These are phyloP conservation scores for Quadroppia sp. DNA, from an alignment of 2,888 invertebrate species.

Conservation along the genomic window DNA sequence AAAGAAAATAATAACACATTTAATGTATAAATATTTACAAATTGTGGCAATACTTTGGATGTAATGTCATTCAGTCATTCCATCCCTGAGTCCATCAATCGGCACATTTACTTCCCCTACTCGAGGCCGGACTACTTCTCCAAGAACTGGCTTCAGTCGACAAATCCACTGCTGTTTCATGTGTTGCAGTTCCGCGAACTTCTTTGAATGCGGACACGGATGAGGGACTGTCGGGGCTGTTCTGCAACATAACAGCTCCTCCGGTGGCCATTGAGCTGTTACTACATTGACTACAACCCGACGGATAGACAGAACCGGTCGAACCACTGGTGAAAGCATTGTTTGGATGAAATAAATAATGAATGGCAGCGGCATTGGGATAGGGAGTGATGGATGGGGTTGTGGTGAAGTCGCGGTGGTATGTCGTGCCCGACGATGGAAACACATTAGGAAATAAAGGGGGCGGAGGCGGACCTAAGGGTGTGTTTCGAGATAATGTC, in stretches of 20 bases:
- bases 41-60: background rate
- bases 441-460: conserved; percentile 34
- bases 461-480: conserved; percentile 15
- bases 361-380: conserved; percentile 29
- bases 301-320: conserved; percentile 43
- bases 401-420: conserved; percentile 40
- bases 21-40: conserved; percentile 1
- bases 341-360: conserved; percentile 37
- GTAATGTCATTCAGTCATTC: background rate
- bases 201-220: conserved; percentile 20
- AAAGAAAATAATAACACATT: background rate
- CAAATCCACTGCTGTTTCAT: conserved; percentile 39
- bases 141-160: conserved; percentile 38
- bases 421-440: conserved; percentile 41
- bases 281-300: conserved; percentile 46
- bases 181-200: background rate
- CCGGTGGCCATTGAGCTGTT: conserved; percentile 22
- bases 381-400: conserved; percentile 26
- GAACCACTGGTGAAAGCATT: conserved; percentile 40
- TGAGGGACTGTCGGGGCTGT: background rate
- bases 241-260: conserved; percentile 19
- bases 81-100: conserved; percentile 8
- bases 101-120: conserved; percentile 35
- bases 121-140: conserved; percentile 34
- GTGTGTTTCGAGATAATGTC: conserved; percentile 50